phyloP scores from a whole-genome alignment of 1,140 invertebrate species.

The Solenopsis fugax region DNA sequence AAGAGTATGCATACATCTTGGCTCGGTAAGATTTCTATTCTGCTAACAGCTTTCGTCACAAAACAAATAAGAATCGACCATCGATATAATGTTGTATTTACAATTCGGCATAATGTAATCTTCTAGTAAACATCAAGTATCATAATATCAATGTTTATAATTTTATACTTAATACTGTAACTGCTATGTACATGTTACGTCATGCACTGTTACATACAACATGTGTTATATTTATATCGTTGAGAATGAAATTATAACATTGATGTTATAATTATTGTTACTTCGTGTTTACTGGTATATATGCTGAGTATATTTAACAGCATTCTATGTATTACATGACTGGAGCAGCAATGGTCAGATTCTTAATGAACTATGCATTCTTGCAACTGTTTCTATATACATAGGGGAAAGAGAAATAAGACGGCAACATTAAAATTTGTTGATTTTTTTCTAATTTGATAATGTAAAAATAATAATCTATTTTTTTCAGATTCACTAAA shows the following conservation, averaged over 20 bases:
- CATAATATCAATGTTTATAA: no score
- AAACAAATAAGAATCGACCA: constrained; percentile 33
- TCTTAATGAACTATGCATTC: constrained; percentile 3
- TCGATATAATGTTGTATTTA: constrained; percentile 78
- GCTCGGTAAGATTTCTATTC: not conserved
- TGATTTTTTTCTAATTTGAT: no score
- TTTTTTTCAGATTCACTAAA: no score
- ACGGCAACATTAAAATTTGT: no score
- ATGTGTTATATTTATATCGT: no score
- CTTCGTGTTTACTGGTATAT: not conserved
- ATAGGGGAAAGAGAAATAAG: no score
- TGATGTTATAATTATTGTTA: no score
- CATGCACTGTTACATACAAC: no score
- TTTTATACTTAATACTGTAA: no score
- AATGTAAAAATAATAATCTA: no score
- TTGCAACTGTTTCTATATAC: constrained; percentile 32
- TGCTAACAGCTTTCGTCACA: not conserved
- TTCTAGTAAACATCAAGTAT: not conserved
- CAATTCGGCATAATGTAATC: constrained; percentile 70
- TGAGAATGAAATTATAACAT: no score
- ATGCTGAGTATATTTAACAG: constrained; percentile 68
- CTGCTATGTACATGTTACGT: no score
- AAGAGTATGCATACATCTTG: not conserved
- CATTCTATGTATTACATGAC: constrained; percentile 65
- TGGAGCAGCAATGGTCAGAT: constrained; percentile 43